phyloP scores from a whole-genome alignment of 2,797 vertebrate species.

The Urophycis tenuis region DNA sequence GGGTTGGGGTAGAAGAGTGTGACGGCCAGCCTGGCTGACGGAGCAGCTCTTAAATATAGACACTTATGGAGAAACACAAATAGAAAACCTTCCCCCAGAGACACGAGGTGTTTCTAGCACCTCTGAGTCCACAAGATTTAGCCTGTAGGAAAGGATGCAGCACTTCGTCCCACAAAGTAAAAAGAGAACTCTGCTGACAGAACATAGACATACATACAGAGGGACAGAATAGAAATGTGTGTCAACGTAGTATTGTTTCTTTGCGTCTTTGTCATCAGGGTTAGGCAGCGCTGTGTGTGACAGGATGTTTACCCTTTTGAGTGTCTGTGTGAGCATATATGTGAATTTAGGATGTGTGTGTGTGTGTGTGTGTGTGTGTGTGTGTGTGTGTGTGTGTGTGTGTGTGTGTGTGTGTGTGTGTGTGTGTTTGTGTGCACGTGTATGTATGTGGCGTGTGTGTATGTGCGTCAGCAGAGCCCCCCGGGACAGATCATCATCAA shows the following conservation, averaged over 20 bases:
- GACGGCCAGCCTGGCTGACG: slow-evolving; percentile 39
- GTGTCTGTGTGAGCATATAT: neutral
- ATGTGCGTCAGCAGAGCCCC: neutral
- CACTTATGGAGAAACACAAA: slow-evolving; percentile 45
- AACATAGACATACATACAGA: no score
- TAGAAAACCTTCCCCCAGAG: slow-evolving; percentile 58
- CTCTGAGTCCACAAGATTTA: slow-evolving; percentile 8
- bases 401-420: neutral
- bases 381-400: neutral
- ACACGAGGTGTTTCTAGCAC: slow-evolving; percentile 31
- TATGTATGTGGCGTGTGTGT: neutral
- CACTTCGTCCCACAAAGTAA: no score
- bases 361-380: neutral
- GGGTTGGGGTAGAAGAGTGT: neutral
- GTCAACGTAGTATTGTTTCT: no score
- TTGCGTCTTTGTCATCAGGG: no score
- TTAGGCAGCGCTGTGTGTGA: no score
- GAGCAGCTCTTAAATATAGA: slow-evolving; percentile 50
- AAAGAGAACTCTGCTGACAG: no score
- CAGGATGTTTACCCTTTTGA: no score
- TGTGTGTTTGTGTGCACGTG: neutral
- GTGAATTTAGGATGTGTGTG: neutral
- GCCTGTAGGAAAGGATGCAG: no score
- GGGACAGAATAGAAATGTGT: no score
- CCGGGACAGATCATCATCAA: no score